Conservation (phyloP, 2,797 vertebrate genomes). For the Choloepus didactylus region DNA sequence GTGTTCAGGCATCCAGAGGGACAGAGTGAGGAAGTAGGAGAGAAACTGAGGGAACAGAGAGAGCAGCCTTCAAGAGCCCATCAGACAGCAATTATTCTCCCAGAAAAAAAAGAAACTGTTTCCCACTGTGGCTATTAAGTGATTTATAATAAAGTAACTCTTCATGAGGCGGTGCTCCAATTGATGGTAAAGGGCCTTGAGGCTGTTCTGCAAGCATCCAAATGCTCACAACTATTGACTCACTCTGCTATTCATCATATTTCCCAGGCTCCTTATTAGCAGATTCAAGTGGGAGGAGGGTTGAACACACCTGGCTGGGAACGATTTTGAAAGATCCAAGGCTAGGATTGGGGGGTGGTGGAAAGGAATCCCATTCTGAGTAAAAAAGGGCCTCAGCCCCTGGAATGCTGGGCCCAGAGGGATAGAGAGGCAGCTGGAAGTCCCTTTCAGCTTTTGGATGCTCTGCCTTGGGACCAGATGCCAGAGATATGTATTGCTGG, state of each 20-base stretch:
- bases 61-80: slow-evolving; percentile 55
- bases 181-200: slow-evolving; percentile 34
- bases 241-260: slow-evolving; percentile 57
- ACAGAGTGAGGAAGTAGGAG: slow-evolving; percentile 42
- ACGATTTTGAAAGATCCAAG: slow-evolving; percentile 46
- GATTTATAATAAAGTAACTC: slow-evolving; percentile 75
- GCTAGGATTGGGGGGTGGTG: background rate
- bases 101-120: slow-evolving; percentile 54
- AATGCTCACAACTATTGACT: slow-evolving; percentile 63
- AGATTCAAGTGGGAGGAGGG: slow-evolving; percentile 30
- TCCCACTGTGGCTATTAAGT: slow-evolving; percentile 60
- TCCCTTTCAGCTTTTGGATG: slow-evolving; percentile 46
- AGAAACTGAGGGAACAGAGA: slow-evolving; percentile 26
- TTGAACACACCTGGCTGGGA: slow-evolving; percentile 12
- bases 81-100: slow-evolving; percentile 47
- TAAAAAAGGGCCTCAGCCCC: background rate
- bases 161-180: slow-evolving; percentile 46
- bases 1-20: background rate
- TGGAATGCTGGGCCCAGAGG: background rate
- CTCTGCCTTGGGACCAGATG: background rate
- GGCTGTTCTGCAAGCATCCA: slow-evolving; percentile 39
- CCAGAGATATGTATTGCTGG: background rate
- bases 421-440: background rate
- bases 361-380: background rate
- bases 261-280: slow-evolving; percentile 50